Percentiles rank a stretch among this genome's conserved stretches.
Conservation (phyloP, 2,113 vertebrate species). For the Spilogale gracilis region DNA sequence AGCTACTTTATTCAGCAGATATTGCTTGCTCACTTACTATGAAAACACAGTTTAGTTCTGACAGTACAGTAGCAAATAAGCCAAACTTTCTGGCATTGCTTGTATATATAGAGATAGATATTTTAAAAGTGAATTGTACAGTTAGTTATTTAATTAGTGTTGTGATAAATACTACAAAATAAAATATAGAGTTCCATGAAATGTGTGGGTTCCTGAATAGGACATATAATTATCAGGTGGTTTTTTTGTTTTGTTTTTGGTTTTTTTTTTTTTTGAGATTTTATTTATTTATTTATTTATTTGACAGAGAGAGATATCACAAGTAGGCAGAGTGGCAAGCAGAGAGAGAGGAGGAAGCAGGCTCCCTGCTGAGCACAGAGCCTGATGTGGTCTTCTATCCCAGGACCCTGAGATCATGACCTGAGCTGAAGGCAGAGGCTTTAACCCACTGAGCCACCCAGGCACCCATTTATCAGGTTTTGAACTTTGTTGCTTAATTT, state of each 20-base stretch:
- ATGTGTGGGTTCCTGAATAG: not conserved
- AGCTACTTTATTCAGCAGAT: not conserved
- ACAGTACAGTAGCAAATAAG: not conserved
- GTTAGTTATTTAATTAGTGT: not conserved
- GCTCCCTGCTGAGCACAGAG: too few species aligned
- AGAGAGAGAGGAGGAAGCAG: too few species aligned
- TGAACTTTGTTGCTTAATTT: conserved; percentile 13
- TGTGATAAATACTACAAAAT: not conserved
- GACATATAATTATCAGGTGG: not conserved
- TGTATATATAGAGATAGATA: not conserved
- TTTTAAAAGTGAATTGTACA: not conserved
- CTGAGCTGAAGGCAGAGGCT: too few species aligned
- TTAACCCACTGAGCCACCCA: too few species aligned
- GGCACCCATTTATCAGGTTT: not conserved
- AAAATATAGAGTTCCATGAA: not conserved
- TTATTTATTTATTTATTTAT: too few species aligned
- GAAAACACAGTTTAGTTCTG: not conserved
- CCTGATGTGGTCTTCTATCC: too few species aligned
- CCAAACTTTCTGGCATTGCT: not conserved
- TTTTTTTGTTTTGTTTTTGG: too few species aligned
- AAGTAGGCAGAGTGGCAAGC: too few species aligned
- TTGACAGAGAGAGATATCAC: too few species aligned
- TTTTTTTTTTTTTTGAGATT: too few species aligned
- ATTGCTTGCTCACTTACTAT: not conserved
- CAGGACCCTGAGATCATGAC: too few species aligned